Evolutionary conservation across 2,113 vertebrate species (phyloP).

Genomic region (Hypocryptadius cinnamomeus): DNA sequence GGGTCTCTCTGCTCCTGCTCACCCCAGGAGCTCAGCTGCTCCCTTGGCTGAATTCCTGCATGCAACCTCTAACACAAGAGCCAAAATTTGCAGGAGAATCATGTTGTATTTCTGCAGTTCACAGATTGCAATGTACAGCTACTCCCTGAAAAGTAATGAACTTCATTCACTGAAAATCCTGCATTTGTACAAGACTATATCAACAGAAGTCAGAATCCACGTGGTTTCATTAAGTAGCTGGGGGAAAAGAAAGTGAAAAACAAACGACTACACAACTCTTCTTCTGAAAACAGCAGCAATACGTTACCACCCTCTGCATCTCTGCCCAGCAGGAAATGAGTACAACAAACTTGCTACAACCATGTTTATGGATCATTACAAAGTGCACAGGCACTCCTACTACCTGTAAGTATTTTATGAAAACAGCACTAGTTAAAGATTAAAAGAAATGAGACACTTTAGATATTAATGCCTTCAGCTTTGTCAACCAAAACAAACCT

Average conservation of each 20-base stretch:
- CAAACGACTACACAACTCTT: neutral
- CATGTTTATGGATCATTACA: slow-evolving; percentile 22
- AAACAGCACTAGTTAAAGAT: slow-evolving; percentile 12
- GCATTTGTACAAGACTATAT: neutral
- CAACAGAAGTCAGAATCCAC: neutral
- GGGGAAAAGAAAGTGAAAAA: neutral
- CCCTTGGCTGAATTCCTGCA: neutral
- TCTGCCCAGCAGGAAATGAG: neutral
- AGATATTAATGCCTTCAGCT: neutral
- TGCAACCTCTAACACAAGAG: neutral
- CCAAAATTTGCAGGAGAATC: neutral
- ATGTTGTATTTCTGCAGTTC: neutral
- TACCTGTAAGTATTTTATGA: neutral
- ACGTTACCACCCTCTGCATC: neutral
- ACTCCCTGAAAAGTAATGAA: neutral
- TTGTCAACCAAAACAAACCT: neutral
- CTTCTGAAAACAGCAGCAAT: neutral
- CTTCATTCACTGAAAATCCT: neutral
- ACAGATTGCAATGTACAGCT: neutral
- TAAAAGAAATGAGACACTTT: neutral
- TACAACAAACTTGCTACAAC: neutral
- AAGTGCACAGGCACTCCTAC: slow-evolving; percentile 15
- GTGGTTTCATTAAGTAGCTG: neutral
- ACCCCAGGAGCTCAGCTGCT: neutral
- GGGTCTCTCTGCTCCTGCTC: neutral